phyloP scores from a whole-genome alignment of 2,888 invertebrate genomes.

The Colletes collaris region DNA sequence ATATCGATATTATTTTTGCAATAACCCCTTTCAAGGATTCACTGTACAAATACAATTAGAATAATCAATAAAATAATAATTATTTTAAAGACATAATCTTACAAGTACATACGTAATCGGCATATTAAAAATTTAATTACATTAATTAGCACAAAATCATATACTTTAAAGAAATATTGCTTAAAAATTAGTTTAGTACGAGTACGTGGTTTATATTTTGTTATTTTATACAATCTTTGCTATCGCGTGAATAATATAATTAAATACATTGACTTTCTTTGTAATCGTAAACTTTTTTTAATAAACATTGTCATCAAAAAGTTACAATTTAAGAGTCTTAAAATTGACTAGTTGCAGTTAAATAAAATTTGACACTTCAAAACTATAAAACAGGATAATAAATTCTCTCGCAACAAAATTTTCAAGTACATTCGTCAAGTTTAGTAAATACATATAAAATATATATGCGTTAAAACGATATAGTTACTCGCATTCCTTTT shows the following conservation, averaged over 20 bases:
- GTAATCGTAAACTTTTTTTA: neutral
- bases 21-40: too few relatives aligned
- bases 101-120: slow-evolving; percentile 1
- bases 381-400: slow-evolving; percentile 1
- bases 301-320: slow-evolving; percentile 16
- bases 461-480: slow-evolving; percentile 1
- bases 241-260: slow-evolving; percentile 13
- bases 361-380: slow-evolving; percentile 8
- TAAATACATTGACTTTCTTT: slow-evolving; percentile 3
- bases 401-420: slow-evolving; percentile 2
- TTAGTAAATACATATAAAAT: slow-evolving; percentile 10
- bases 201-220: slow-evolving; percentile 5
- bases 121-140: slow-evolving; percentile 11
- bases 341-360: slow-evolving; percentile 37
- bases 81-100: slow-evolving; percentile 5
- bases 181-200: slow-evolving; percentile 1
- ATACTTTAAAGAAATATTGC: slow-evolving; percentile 15
- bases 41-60: slow-evolving; percentile 37
- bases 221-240: neutral
- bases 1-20: too few relatives aligned
- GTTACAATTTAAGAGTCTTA: slow-evolving; percentile 22
- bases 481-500: neutral
- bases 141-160: slow-evolving; percentile 7
- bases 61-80: slow-evolving; percentile 17
- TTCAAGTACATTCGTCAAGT: slow-evolving; percentile 2